Evolutionary conservation across 1,140 invertebrate species (phyloP), one percentile per base, ranked within the genome.

Genomic region (Meloidogyne exigua): DNA sequence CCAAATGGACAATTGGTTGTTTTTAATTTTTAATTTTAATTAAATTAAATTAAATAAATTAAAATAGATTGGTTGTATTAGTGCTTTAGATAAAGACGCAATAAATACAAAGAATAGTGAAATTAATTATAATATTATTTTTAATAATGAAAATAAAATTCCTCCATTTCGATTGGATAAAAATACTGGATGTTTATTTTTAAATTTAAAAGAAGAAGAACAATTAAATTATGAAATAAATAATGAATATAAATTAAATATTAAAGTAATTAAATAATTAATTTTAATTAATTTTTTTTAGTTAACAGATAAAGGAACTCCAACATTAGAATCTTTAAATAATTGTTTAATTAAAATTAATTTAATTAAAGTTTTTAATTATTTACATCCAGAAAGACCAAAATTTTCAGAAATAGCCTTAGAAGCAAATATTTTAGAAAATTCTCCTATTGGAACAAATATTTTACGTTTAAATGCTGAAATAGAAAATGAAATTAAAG

Each of bases 121-220:
- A 88, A 92, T 98, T 80, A 94, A 93, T 0, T 98, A 95, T 89
- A 93, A 78, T 92, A 96, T 81, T 93, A 93, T 26, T 95, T 96
- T 88, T 89, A 15, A 49, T 10, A 57, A 68, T 23, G 42, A 28
- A n/a, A 36, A 73, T 77, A 25, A 92, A 15, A 79, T 79, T 49
- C 92, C 95, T 3, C 95, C 95, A 26, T 98, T 98, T 88, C 93
- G 94, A 81, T 94, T 99, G 70, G 95, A 98, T 85, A 93, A 93
- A 82, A 96, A 97, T 87, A 93, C 92, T 10, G 96, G 96, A 26
- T 87, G 85, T 68, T 25, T 86, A n/a, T 87, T 86, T 75, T 64
- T 81, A 49, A 42, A 68, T 57, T 57, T 57, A n/a, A 4, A 28
- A 73, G 25, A 57, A 76, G 18, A 74, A 81, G 2, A 63, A 64